phyloP scores from a whole-genome alignment of 2,113 vertebrate species.

The Centropus unirufus region DNA sequence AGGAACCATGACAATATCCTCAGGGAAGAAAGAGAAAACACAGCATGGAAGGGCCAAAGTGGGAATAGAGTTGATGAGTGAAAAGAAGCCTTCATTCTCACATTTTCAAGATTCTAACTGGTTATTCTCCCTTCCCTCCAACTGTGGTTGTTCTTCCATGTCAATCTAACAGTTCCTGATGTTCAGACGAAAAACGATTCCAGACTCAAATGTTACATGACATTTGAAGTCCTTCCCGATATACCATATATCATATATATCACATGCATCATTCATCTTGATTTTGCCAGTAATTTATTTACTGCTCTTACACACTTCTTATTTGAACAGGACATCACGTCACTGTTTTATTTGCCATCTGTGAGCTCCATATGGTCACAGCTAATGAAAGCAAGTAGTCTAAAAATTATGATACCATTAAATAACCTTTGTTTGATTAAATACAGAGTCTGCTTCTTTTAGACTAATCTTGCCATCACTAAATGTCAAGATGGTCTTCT shows the following conservation, averaged over 20 bases:
- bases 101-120: not conserved
- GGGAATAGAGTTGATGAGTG: not conserved
- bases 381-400: constrained; percentile 67
- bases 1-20: not conserved
- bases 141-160: not conserved
- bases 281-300: constrained; percentile 61
- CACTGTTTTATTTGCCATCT: constrained; percentile 74
- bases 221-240: not conserved
- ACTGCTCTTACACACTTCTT: constrained; percentile 56
- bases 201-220: not conserved
- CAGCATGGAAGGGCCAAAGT: not conserved
- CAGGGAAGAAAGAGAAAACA: not conserved
- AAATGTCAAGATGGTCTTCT: constrained; percentile 30
- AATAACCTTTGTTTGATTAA: constrained; percentile 62
- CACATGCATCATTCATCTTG: constrained; percentile 37
- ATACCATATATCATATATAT: not conserved
- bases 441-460: constrained; percentile 41
- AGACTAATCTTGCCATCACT: not conserved
- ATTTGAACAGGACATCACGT: constrained; percentile 56
- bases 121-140: not conserved
- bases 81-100: not conserved
- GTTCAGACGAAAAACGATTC: not conserved
- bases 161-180: not conserved
- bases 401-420: constrained; percentile 63
- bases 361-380: constrained; percentile 73